Evolutionary conservation across 1,140 invertebrate species (phyloP), one percentile per base, ranked within the genome.

Genomic region (Pygmarrhopalites habei): DNA sequence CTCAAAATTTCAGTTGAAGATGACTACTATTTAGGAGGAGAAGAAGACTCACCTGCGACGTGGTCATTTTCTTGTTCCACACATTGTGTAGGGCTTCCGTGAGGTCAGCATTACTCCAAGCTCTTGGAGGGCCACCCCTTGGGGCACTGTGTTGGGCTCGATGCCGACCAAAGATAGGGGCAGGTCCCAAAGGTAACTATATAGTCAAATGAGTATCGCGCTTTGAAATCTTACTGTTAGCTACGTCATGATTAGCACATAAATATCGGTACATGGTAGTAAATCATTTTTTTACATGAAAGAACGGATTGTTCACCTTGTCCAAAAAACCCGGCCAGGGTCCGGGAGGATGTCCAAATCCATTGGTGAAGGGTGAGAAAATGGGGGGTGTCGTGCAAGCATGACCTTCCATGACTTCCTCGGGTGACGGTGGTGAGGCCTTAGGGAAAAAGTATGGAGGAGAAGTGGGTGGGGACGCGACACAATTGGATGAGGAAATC

Each of bases 51-150:
- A 69, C 70, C 65, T 92, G 90, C 64, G 88, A 91, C 1, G 90
- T 92, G n/a, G 90, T 92, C 88, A 92, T 92, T 73, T 90, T 91
- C 72, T 91, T 91, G 74, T 91, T 91, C 90, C 90, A 92, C 1
- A 92, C 89, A 74, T 91, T 88, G 71, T 90, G 88, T 17, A 92
- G 78, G 0, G 89, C 89, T 75, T 92, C 86, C 15, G 89, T 92
- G 14, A 92, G 79, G 72, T 92, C 90, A 0, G 86, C 86, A 77
- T 92, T 92, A 19, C 89, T 92, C 90, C 90, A 92, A 0, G 89
- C 90, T 23, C 90, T 79, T 0, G 90, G 90, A 1, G 89, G 90
- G 1, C 89, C 90, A 10, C 90, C 90, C 39, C 90, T 78, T 4
- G 90, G 89, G 1, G 89, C 89, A 69, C 87, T 89, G 78, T 92